Evolutionary conservation across 2,113 vertebrate species (phyloP).

Genomic region (Sitta europaea): DNA sequence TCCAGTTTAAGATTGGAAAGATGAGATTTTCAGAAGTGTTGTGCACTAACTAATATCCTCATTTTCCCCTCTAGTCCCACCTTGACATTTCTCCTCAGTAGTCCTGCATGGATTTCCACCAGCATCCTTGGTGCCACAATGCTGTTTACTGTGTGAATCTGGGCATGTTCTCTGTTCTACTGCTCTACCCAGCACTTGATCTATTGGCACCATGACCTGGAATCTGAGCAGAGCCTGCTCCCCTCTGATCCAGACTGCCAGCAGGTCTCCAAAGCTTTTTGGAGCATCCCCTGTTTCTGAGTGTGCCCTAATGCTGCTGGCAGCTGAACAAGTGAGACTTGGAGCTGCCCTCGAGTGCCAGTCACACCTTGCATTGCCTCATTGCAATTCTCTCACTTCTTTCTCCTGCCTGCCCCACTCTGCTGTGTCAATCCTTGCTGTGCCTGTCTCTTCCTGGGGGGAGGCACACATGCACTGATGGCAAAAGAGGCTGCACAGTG

Average conservation of each 20-base stretch:
- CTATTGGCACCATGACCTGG: background rate
- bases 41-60: background rate
- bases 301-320: constrained; percentile 33
- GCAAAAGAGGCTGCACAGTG: background rate
- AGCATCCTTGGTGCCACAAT: background rate
- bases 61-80: background rate
- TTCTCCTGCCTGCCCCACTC: background rate
- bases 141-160: background rate
- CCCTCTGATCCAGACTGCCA: constrained; percentile 37
- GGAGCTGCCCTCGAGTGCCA: constrained; percentile 33
- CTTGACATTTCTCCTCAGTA: background rate
- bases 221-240: constrained; percentile 1
- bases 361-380: constrained; percentile 56
- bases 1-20: background rate
- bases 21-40: background rate
- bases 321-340: constrained; percentile 49
- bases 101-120: background rate
- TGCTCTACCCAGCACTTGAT: background rate
- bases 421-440: background rate
- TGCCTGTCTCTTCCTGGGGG: background rate
- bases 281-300: constrained; percentile 18
- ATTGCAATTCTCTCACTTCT: constrained; percentile 46
- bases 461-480: background rate
- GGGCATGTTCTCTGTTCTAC: background rate
- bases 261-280: constrained; percentile 10